Base-by-base conservation (phyloP, 2,113 vertebrate species). In the Trematocara unimaculatum region DNA sequence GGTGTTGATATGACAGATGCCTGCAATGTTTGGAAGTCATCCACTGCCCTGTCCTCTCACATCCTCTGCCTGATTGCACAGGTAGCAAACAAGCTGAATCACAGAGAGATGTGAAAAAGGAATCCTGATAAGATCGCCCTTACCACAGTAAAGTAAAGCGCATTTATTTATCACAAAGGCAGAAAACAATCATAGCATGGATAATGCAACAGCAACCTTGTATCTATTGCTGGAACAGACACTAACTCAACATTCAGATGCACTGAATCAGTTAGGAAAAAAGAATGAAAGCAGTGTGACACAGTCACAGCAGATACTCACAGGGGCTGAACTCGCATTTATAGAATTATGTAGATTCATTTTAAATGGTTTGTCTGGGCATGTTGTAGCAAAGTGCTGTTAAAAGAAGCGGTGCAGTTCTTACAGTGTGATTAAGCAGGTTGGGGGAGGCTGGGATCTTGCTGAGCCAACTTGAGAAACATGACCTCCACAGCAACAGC, bases 21-120 rank as follows among this genome's bases (percentile, higher is more conserved):
- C 74, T 85, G 93, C 55, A 18, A 95, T 90, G 91, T 94, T 94
- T 95, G 92, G 74, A 92, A 93, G 89, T 72, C 87, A 62, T 87
- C 84, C 86, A 62, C 83, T 38, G 38, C 38, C 45, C 51, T 38
- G 58, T 83, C 82, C 86, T 51, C 86, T 92, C 83, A 84, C 86
- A 89, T 90, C 90, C 86, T 83, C 77, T 20, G 64, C 51, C 62
- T 31, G 85, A 87, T 86, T 80, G 84, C 85, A 81, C 84, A 53
- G 83, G 81, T 82, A 51, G 70, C 56, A 86, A 88, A 89, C 84
- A 74, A 40, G 54, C 40, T 42, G 8, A 8, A 82, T 74, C 84
- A 38, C 82, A 84, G 54, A 49, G 29, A 53, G 42, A 47, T 8
- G 53, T 8, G 6, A 15, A 54, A 78, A 54, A n/a, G 26, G 40